Evolutionary conservation across 2,113 vertebrate species (phyloP), one percentile per base, ranked within the genome.

Genomic region (Chloroceryle aenea): DNA sequence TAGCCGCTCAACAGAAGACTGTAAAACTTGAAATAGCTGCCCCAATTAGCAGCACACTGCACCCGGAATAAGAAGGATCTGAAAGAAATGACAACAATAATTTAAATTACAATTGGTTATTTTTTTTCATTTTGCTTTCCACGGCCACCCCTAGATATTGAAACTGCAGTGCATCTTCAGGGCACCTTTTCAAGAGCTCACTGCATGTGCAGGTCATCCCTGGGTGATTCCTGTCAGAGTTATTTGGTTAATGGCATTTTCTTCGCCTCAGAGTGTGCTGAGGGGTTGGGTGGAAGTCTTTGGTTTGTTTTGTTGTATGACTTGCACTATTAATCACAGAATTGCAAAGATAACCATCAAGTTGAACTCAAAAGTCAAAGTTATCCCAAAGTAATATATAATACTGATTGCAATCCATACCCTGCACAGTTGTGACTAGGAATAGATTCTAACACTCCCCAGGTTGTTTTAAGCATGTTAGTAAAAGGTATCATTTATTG

Each of bases 201-300:
- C 25, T 55, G 34, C 8, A 12, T 22, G 20, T 20, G 59, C 22
- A 32, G 21, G 21, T 83, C 63, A 62, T 36, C 23, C 3, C 7
- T 80, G 15, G 30, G 36, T 32, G 50, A 62, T 45, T 77, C 29
- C 32, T 73, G 15, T 58, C 64, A 0, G 18, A 45, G 17, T 25
- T 80, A 18, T 23, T 80, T 77, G 1, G 1, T 64, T 69, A 56
- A 79, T 43, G 1, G 0, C 5, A 1, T 25, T 72, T 53, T 55
- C 64, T 84, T 89, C 45, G n/a, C 76, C n/a, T n/a, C 17, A 2
- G 5, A 4, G 12, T 69, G 32, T 40, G 15, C 50, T 20, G 48
- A 79, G 10, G 38, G 19, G 1, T 63, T 77, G 59, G 25, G 36
- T 63, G 75, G 9, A 4, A 18, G 64, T 55, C 52, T 73, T 83